phyloP scores from a whole-genome alignment of 2,797 vertebrate species.

The Sebastolobus alascanus region DNA sequence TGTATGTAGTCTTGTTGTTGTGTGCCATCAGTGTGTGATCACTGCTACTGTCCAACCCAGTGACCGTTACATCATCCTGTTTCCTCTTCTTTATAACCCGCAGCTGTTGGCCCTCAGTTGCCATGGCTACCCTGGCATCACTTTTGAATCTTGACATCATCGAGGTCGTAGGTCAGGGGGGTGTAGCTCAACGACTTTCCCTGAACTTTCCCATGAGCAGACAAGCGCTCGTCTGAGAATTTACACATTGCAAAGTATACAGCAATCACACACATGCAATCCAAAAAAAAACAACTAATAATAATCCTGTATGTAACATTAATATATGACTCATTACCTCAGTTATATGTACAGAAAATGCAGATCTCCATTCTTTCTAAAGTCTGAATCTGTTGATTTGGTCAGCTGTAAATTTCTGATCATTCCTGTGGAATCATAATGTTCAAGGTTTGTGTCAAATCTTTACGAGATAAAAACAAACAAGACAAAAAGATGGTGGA shows the following conservation, averaged over 20 bases:
- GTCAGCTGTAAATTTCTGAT: not conserved
- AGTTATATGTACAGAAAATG: not conserved
- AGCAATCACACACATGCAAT: not conserved
- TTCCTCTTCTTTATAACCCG: constrained; percentile 31
- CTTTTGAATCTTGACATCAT: constrained; percentile 28
- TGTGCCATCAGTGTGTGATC: constrained; percentile 9
- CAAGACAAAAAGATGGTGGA: not conserved
- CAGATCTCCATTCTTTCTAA: not conserved
- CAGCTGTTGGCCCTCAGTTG: constrained; percentile 26
- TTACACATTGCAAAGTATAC: not conserved
- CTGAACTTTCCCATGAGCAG: constrained; percentile 35
- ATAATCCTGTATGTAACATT: not conserved
- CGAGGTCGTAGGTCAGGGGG: not conserved
- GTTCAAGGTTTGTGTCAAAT: not conserved
- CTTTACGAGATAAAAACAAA: not conserved
- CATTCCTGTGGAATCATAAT: not conserved
- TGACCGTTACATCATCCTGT: constrained; percentile 12
- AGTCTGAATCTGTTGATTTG: not conserved
- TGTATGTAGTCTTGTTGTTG: constrained; percentile 7
- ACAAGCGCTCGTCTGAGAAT: constrained; percentile 42
- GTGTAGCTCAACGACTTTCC: constrained; percentile 23
- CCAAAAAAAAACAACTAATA: not conserved
- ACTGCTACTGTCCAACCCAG: not conserved
- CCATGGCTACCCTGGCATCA: constrained; percentile 33
- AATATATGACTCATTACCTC: not conserved